These are phyloP conservation scores for Falco cherrug DNA, from an alignment of 2,797 vertebrate species.

Conservation along the genomic window DNA sequence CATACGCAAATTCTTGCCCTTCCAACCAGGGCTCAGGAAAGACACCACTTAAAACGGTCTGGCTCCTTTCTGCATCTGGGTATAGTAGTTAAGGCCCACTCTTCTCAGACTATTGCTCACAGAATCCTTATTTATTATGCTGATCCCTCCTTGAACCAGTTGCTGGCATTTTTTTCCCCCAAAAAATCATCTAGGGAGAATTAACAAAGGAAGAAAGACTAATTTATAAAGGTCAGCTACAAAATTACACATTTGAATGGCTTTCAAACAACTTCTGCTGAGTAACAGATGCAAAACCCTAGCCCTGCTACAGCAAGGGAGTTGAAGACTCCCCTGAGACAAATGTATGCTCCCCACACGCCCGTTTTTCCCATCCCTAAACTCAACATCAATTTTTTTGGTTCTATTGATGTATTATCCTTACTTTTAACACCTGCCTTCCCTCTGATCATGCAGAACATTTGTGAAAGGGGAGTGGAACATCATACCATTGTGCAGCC, in stretches of 20 bases:
- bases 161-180: background rate
- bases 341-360: background rate
- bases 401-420: background rate
- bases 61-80: background rate
- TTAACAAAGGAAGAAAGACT: background rate
- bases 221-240: constrained; percentile 14
- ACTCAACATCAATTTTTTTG: background rate
- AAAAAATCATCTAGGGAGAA: background rate
- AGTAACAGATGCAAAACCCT: constrained; percentile 15
- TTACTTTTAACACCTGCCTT: background rate
- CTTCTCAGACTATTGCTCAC: background rate
- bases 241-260: background rate
- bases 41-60: background rate
- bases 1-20: background rate
- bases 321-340: background rate
- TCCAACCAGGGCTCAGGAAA: background rate
- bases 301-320: background rate
- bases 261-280: constrained; percentile 18
- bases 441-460: rapidly evolving
- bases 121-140: background rate
- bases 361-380: background rate
- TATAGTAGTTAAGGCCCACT: background rate
- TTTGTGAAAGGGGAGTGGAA: background rate
- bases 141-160: constrained; percentile 2
- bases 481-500: background rate